These are phyloP conservation scores for Tuta absoluta DNA, from an alignment of 2,888 invertebrate genomes.

Conservation along the genomic window DNA sequence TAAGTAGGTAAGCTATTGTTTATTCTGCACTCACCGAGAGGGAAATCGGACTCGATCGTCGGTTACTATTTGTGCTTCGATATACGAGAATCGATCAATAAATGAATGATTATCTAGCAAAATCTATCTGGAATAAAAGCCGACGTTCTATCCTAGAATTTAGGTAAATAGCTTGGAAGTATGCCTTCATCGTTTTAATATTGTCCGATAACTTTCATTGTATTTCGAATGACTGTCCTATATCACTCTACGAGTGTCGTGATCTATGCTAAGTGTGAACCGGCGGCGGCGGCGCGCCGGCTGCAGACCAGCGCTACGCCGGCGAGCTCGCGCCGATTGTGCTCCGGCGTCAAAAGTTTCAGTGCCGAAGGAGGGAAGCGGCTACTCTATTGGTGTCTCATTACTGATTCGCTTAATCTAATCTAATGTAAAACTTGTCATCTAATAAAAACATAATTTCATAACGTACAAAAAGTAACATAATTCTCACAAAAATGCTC, in stretches of 20 bases:
- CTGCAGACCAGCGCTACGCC: slow-evolving; percentile 36
- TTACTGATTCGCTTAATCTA: slow-evolving; percentile 80
- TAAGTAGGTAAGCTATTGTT: slow-evolving; percentile 60
- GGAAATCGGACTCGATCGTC: slow-evolving; percentile 70
- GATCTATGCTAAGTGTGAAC: slow-evolving; percentile 73
- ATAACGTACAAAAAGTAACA: slow-evolving; percentile 77
- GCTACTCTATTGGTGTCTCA: slow-evolving; percentile 81
- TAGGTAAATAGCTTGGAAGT: slow-evolving; percentile 78
- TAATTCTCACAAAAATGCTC: slow-evolving; percentile 80
- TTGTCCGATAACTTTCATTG: slow-evolving; percentile 79
- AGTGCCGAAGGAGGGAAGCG: slow-evolving; percentile 79
- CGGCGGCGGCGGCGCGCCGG: slow-evolving; percentile 37
- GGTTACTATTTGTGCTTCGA: slow-evolving; percentile 76
- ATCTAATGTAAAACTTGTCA: slow-evolving; percentile 79
- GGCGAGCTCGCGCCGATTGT: slow-evolving; percentile 46
- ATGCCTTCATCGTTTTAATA: slow-evolving; percentile 76
- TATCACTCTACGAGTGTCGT: slow-evolving; percentile 79
- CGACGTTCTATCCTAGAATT: slow-evolving; percentile 77
- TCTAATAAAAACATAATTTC: slow-evolving; percentile 73
- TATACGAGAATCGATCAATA: slow-evolving; percentile 70
- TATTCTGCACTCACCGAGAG: slow-evolving; percentile 64
- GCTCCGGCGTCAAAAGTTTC: slow-evolving; percentile 74
- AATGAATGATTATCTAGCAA: slow-evolving; percentile 78
- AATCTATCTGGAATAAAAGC: slow-evolving; percentile 81
- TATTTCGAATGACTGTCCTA: slow-evolving; percentile 67